Percentiles rank a stretch among this genome's conserved stretches.
phyloP scores from a whole-genome alignment of 2,888 invertebrate genomes.

The Tethea ocularis region DNA sequence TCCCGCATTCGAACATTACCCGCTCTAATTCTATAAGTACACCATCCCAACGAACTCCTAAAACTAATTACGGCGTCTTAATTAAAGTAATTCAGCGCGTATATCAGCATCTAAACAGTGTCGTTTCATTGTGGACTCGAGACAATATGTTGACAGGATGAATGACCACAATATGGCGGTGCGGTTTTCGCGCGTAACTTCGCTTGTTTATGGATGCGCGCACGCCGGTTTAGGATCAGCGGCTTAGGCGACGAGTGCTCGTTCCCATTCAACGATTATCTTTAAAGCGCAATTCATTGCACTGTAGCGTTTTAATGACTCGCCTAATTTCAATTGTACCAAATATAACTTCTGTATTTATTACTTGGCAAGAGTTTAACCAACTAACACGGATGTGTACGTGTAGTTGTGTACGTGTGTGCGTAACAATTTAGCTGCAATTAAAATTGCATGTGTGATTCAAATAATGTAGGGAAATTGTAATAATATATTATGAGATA shows the following conservation, averaged over 20 bases:
- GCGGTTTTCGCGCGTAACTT: conserved; percentile 75
- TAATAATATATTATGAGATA: conserved; percentile 8
- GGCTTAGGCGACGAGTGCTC: conserved; percentile 77
- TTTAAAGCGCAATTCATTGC: conserved; percentile 68
- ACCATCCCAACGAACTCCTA: conserved; percentile 51
- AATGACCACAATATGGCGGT: conserved; percentile 76
- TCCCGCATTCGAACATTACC: conserved; percentile 44
- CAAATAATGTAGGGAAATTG: conserved; percentile 30
- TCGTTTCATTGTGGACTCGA: conserved; percentile 73
- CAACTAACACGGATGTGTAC: conserved; percentile 38
- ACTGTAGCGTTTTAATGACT: conserved; percentile 69
- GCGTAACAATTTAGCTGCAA: conserved; percentile 72
- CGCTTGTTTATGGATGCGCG: conserved; percentile 75
- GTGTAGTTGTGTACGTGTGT: conserved; percentile 42
- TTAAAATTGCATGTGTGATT: conserved; percentile 68
- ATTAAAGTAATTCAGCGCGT: conserved; percentile 75
- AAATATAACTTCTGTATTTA: conserved; percentile 80
- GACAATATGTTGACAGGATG: conserved; percentile 83
- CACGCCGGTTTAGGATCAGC: conserved; percentile 76
- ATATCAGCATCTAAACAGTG: conserved; percentile 77
- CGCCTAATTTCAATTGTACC: conserved; percentile 82
- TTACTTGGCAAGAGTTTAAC: conserved; percentile 75
- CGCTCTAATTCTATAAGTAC: conserved; percentile 53
- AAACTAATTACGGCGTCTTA: conserved; percentile 76
- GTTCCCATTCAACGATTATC: conserved; percentile 77